phyloP scores from a whole-genome alignment of 2,888 invertebrate genomes.

The Agrochola lota region DNA sequence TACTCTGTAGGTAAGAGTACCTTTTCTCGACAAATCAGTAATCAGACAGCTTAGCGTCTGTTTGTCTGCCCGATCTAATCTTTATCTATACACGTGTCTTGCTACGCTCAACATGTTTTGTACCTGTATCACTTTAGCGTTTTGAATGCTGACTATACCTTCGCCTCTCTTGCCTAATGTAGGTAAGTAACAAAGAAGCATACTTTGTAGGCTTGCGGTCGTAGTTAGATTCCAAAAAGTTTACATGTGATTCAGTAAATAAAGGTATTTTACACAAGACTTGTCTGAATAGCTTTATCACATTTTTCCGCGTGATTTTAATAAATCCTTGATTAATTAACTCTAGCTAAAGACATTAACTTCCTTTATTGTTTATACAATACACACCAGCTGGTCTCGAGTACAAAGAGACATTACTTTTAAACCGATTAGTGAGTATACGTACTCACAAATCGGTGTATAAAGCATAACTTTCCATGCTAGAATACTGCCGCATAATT shows the following conservation, averaged over 20 bases:
- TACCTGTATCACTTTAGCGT: slow-evolving; percentile 9
- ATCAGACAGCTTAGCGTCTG: slow-evolving; percentile 7
- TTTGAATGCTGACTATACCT: background rate
- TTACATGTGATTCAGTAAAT: background rate
- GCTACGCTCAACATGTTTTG: background rate
- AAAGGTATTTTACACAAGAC: background rate
- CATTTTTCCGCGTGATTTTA: background rate
- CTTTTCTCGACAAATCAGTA: background rate
- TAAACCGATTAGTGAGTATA: background rate
- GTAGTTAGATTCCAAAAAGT: background rate
- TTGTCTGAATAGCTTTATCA: background rate
- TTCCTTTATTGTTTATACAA: slow-evolving; percentile 18
- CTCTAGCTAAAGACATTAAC: background rate
- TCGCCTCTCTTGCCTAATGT: background rate
- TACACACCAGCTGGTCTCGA: background rate
- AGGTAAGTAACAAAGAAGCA: background rate
- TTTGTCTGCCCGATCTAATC: slow-evolving; percentile 13
- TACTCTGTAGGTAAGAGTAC: background rate
- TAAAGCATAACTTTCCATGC: slow-evolving; percentile 12
- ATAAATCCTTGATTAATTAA: slow-evolving; percentile 1
- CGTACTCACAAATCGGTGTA: too few species aligned
- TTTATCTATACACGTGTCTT: slow-evolving; percentile 7
- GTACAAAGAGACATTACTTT: slow-evolving; percentile 22
- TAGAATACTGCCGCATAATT: slow-evolving; percentile 1
- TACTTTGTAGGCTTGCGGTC: background rate